phyloP scores from a whole-genome alignment of 2,113 vertebrate genomes.

The Pleuronectes platessa region DNA sequence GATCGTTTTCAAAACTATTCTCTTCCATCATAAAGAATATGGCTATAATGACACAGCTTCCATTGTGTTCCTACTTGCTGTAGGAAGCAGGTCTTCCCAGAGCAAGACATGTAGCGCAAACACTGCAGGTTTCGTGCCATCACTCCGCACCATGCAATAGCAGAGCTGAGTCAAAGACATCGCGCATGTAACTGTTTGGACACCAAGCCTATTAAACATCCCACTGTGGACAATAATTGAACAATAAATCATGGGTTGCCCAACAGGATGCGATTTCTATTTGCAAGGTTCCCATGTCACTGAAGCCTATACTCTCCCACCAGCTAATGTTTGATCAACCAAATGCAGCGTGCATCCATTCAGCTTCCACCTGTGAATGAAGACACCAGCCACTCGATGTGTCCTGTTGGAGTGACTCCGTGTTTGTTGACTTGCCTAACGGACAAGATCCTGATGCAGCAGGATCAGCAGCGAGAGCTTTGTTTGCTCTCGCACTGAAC shows the following conservation, averaged over 20 bases:
- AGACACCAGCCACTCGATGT: slow-evolving; percentile 34
- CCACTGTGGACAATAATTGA: slow-evolving; percentile 16
- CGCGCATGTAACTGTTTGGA: slow-evolving; percentile 2
- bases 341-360: slow-evolving; percentile 9
- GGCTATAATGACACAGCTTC: slow-evolving; percentile 53
- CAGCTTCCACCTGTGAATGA: slow-evolving; percentile 8
- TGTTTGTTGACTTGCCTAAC: slow-evolving; percentile 82
- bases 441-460: slow-evolving; percentile 85
- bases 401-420: slow-evolving; percentile 58
- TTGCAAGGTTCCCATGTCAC: slow-evolving; percentile 21
- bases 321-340: slow-evolving; percentile 51
- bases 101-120: slow-evolving; percentile 38
- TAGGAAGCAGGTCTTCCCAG: slow-evolving; percentile 56
- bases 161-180: not conserved
- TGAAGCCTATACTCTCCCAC: slow-evolving; percentile 31
- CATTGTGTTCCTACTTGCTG: slow-evolving; percentile 59
- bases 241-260: slow-evolving; percentile 15
- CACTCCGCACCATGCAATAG: slow-evolving; percentile 2
- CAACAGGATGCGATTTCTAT: slow-evolving; percentile 50
- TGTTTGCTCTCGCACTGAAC: slow-evolving; percentile 82
- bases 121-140: slow-evolving; percentile 20
- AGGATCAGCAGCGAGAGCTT: slow-evolving; percentile 74
- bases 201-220: not conserved
- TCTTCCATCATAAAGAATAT: slow-evolving; percentile 68
- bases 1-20: slow-evolving; percentile 72